These are phyloP conservation scores for Microtus montanus DNA, from an alignment of 2,113 vertebrate species.

Conservation along the genomic window DNA sequence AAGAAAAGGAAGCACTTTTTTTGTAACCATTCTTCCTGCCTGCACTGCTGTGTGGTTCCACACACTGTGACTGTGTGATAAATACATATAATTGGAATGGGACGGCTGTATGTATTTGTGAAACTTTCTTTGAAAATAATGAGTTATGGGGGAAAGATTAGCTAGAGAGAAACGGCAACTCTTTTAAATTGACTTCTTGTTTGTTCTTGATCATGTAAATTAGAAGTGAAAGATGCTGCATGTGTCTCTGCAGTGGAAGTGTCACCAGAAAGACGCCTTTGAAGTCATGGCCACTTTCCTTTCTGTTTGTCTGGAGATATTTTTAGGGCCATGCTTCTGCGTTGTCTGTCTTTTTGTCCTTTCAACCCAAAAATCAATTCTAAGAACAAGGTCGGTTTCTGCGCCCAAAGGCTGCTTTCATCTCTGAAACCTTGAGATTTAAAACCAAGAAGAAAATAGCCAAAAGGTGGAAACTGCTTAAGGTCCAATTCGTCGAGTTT, in stretches of 20 bases:
- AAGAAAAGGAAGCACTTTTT: not conserved
- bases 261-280: conserved; percentile 46
- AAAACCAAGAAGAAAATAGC: conserved; percentile 65
- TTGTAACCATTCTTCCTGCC: not conserved
- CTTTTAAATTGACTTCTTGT: conserved; percentile 30
- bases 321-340: conserved; percentile 61
- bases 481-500: conserved; percentile 49
- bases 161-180: not conserved
- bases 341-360: conserved; percentile 48
- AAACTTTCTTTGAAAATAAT: conserved; percentile 15
- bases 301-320: conserved; percentile 61
- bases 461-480: conserved; percentile 41
- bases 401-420: conserved; percentile 63
- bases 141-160: conserved; percentile 32
- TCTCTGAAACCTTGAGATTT: conserved; percentile 56
- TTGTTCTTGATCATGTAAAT: conserved; percentile 41
- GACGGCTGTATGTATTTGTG: not conserved
- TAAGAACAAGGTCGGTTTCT: conserved; percentile 63
- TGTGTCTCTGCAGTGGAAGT: not conserved
- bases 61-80: not conserved
- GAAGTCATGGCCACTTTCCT: conserved; percentile 47
- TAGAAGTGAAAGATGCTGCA: conserved; percentile 24
- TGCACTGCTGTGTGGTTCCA: not conserved
- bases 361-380: conserved; percentile 67
- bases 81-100: not conserved